Percentiles rank a stretch among this genome's conserved stretches.
Conservation (phyloP, 2,797 vertebrate genomes). For the Alfaro cultratus region DNA sequence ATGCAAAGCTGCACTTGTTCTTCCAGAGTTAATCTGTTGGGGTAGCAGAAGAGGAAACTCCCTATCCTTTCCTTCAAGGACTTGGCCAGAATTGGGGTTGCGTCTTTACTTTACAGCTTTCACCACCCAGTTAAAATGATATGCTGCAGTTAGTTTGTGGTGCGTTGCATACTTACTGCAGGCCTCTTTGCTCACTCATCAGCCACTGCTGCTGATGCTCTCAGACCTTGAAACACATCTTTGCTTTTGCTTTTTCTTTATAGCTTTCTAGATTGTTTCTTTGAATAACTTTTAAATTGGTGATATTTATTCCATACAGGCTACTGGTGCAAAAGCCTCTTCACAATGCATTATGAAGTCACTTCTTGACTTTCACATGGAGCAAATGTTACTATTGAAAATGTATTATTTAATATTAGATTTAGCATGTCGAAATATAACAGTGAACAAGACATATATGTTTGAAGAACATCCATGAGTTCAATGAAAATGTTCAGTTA, state of each 20-base stretch:
- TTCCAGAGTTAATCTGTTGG: slow-evolving; percentile 51
- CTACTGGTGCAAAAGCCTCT: background rate
- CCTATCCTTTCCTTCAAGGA: slow-evolving; percentile 38
- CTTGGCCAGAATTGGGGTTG: slow-evolving; percentile 46
- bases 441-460: background rate
- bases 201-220: slow-evolving; percentile 35
- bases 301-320: background rate
- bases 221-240: slow-evolving; percentile 21
- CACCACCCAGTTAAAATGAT: slow-evolving; percentile 71
- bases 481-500: background rate
- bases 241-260: slow-evolving; percentile 23
- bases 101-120: slow-evolving; percentile 70
- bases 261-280: slow-evolving; percentile 13
- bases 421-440: background rate
- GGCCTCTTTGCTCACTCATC: slow-evolving; percentile 59
- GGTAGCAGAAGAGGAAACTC: slow-evolving; percentile 61
- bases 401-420: background rate
- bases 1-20: slow-evolving; percentile 68
- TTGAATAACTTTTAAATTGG: background rate
- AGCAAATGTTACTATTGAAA: background rate
- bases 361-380: background rate
- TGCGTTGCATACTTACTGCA: slow-evolving; percentile 61
- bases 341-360: background rate
- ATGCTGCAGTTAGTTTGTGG: slow-evolving; percentile 65
- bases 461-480: background rate